Evolutionary conservation across 2,797 vertebrate species (phyloP).

Genomic region (Cirrhinus molitorella): DNA sequence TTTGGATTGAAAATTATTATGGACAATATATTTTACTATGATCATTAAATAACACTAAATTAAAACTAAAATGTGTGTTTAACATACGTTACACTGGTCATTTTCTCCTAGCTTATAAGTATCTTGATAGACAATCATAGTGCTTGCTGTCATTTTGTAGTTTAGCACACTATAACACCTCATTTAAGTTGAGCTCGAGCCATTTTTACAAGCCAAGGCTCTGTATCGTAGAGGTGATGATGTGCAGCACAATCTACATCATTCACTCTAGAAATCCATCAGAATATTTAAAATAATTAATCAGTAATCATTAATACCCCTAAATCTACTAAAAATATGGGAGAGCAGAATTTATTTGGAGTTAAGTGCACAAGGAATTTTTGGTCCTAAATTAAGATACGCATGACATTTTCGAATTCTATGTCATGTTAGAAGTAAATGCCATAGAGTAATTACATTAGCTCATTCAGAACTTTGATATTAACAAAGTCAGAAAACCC

Average conservation of each 20-base stretch:
- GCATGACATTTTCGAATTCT: background rate
- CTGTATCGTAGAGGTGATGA: background rate
- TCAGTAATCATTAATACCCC: slow-evolving; percentile 2
- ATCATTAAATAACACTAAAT: background rate
- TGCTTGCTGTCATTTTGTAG: background rate
- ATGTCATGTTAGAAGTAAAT: background rate
- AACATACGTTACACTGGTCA: background rate
- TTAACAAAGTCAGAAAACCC: background rate
- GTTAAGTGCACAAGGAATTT: background rate
- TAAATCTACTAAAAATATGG: background rate
- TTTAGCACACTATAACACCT: background rate
- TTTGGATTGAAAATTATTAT: background rate
- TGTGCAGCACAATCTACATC: background rate
- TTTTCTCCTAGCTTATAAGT: background rate
- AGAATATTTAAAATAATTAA: slow-evolving; percentile 1
- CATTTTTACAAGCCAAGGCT: background rate
- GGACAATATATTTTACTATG: background rate
- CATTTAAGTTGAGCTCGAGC: slow-evolving; percentile 14
- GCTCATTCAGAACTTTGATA: background rate
- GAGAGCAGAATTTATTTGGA: background rate
- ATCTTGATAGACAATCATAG: background rate
- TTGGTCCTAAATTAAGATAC: background rate
- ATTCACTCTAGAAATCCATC: background rate
- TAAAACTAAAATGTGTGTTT: background rate
- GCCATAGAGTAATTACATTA: background rate